These are phyloP conservation scores for Stenolophus ochropezus DNA, from an alignment of 2,888 invertebrate genomes.

Conservation along the genomic window DNA sequence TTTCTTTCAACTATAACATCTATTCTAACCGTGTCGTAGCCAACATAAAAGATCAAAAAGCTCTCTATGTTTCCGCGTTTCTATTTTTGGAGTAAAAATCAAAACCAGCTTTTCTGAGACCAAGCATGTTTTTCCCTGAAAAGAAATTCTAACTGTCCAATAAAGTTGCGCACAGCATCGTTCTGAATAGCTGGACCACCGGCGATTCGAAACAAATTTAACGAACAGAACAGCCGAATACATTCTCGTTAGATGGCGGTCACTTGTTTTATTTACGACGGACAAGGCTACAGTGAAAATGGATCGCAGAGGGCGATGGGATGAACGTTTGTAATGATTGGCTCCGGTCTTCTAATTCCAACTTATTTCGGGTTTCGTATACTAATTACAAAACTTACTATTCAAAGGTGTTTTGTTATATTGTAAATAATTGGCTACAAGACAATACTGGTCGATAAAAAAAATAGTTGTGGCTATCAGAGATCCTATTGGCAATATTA, in stretches of 20 bases:
- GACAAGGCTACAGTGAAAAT: no score
- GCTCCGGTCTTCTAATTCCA: no score
- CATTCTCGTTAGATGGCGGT: not conserved
- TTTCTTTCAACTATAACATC: not conserved
- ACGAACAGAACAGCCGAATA: conserved; percentile 15
- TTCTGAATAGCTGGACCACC: not conserved
- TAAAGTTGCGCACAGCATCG: not conserved
- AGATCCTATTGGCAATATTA: no score
- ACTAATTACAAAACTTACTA: no score
- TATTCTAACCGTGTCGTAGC: not conserved
- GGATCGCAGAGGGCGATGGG: no score
- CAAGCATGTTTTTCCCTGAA: not conserved
- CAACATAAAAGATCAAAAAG: not conserved
- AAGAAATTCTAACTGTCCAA: not conserved
- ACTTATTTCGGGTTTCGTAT: no score
- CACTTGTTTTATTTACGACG: not conserved
- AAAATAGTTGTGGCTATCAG: no score
- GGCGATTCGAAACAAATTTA: conserved; percentile 14
- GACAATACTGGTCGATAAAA: no score
- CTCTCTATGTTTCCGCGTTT: not conserved
- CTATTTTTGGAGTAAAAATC: not conserved
- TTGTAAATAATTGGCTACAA: no score
- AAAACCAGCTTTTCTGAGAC: not conserved
- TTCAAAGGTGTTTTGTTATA: no score
- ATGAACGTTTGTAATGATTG: no score